Evolutionary conservation across 2,113 vertebrate genomes (phyloP), one percentile per base, ranked within the genome.

Genomic region (Talpa occidentalis): DNA sequence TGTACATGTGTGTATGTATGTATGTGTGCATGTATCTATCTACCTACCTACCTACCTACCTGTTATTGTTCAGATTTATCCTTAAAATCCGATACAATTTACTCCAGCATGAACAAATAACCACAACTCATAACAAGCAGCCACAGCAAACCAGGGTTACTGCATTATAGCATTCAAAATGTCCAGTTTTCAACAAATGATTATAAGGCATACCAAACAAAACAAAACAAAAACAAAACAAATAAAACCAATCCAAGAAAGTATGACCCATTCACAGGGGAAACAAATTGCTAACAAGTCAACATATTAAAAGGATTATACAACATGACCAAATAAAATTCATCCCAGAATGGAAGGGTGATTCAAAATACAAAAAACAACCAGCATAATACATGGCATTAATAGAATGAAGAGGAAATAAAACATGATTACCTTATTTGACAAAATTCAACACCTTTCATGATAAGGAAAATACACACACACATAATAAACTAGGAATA

Each of bases 61-160:
- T 67, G n/a, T 80, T 74, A 9, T 69, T 49, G 22, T 84, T 56
- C n/a, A 72, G 47, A 93, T 76, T 94, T 77, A 72, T 52, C 62
- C 78, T 2, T 73, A 74, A 21, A 67, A 28, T 59, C n/a, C 59
- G 54, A 78, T 80, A 78, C 6, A 86, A 73, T 15, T 32, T 74
- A 62, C 35, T 79, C 21, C 26, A 93, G 15, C 62, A 56, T 30
- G 28, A 85, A 56, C 8, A 42, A 47, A 26, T 1, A 64, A 69
- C 24, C 56, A 22, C 3, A 73, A 35, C 35, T 66, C 47, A 60
- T 22, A 70, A 32, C 10, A 60, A 88, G 28, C 6, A 73, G 16
- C 37, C 56, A 66, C 4, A 40, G 9, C 28, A 69, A 67, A 69
- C n/a, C 42, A 89, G 26, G 40, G 32, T 59, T 52, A 66, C 22